Conservation (phyloP, 2,113 vertebrate genomes). For the Labeo rohita region DNA sequence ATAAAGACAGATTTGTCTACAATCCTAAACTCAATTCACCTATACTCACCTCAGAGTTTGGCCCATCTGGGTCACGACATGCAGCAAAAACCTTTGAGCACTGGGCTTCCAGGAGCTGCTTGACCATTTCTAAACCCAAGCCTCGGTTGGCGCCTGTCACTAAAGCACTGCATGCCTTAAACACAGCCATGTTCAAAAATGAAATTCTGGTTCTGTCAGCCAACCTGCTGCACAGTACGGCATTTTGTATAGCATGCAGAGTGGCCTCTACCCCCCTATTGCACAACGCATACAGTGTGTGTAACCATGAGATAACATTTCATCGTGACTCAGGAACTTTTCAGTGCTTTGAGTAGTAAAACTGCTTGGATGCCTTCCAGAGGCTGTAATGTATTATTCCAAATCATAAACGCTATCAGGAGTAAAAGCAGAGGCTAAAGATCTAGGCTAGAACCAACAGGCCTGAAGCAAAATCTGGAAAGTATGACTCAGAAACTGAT, state of each 20-base stretch:
- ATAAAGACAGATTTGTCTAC: background rate
- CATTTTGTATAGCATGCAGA: background rate
- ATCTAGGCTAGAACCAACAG: background rate
- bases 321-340: background rate
- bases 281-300: background rate
- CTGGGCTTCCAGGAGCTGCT: slow-evolving; percentile 48
- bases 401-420: too few relatives aligned
- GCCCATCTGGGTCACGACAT: slow-evolving; percentile 62
- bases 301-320: background rate
- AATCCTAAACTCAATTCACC: background rate
- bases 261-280: background rate
- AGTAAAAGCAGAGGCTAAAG: background rate
- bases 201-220: background rate
- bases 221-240: background rate
- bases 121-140: slow-evolving; percentile 64
- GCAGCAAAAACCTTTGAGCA: slow-evolving; percentile 55
- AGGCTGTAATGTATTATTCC: too few relatives aligned
- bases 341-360: background rate
- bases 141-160: slow-evolving; percentile 68
- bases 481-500: background rate
- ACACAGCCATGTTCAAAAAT: slow-evolving; percentile 36
- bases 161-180: slow-evolving; percentile 50
- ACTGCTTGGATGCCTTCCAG: background rate
- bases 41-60: slow-evolving; percentile 59
- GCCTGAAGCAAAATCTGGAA: background rate